Evolutionary conservation across 2,797 vertebrate species (phyloP).

Genomic region (Chrysocyon brachyurus): DNA sequence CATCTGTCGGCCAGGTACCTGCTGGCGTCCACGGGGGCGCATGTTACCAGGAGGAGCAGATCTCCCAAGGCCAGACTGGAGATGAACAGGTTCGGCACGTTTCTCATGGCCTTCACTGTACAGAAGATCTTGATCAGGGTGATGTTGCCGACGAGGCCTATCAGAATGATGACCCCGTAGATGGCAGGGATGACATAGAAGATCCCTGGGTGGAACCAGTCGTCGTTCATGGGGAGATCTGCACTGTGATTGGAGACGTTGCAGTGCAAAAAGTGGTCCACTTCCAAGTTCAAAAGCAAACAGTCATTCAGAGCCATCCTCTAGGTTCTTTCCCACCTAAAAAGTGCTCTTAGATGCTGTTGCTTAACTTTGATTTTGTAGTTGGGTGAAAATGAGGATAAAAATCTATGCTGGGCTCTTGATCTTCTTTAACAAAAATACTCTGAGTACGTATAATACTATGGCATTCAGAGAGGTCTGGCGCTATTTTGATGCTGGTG

Average conservation of each 20-base stretch:
- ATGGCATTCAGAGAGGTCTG: constrained; percentile 47
- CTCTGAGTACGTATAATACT: background rate
- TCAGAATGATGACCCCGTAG: constrained; percentile 93
- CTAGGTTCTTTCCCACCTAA: constrained; percentile 10
- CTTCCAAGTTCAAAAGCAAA: constrained; percentile 85
- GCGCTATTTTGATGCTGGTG: constrained; percentile 55
- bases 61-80: constrained; percentile 97
- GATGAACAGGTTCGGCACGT: constrained; percentile 97
- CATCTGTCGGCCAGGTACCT: constrained; percentile 95
- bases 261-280: constrained; percentile 84
- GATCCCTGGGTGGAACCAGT: constrained; percentile 91
- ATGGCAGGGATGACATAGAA: constrained; percentile 92
- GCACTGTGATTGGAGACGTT: constrained; percentile 87
- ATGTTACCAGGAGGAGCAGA: constrained; percentile 95
- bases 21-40: constrained; percentile 97
- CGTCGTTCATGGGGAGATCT: constrained; percentile 82
- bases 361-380: constrained; percentile 61
- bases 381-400: constrained; percentile 53
- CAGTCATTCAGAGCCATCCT: constrained; percentile 90
- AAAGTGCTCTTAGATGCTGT: constrained; percentile 19
- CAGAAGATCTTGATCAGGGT: constrained; percentile 97
- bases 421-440: constrained; percentile 56
- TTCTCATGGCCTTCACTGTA: constrained; percentile 95
- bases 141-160: constrained; percentile 96
- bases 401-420: constrained; percentile 68